A percentile compares a stretch with the other conserved stretches of the same genome.
These are phyloP conservation scores for Phanerotoma sp. DNA, from an alignment of 2,888 invertebrate genomes.

Conservation along the genomic window DNA sequence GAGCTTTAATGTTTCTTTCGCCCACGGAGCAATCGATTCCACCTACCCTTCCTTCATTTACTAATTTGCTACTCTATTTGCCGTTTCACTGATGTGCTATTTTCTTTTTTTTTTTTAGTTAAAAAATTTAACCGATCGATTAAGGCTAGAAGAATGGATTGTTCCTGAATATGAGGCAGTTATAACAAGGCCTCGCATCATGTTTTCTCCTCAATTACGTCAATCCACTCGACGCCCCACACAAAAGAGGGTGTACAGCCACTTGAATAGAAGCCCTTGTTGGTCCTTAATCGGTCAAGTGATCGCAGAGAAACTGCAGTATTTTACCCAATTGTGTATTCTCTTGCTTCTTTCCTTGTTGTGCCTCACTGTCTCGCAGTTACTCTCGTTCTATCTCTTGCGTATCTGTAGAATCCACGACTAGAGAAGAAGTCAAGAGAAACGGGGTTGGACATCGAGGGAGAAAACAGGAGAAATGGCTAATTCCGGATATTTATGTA, in stretches of 20 bases:
- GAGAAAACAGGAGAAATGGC: slow-evolving; percentile 55
- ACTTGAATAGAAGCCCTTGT: slow-evolving; percentile 32
- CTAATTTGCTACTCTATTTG: background rate
- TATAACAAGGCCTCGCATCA: slow-evolving; percentile 44
- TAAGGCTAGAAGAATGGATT: background rate
- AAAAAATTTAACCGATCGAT: background rate
- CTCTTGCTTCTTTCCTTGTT: slow-evolving; percentile 11
- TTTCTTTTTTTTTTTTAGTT: background rate
- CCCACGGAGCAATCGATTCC: background rate
- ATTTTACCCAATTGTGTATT: slow-evolving; percentile 4
- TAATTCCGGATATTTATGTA: slow-evolving; percentile 59
- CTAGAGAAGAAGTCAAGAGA: slow-evolving; percentile 25
- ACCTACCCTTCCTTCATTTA: slow-evolving; percentile 5
- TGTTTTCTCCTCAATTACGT: slow-evolving; percentile 58
- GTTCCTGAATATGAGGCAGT: background rate
- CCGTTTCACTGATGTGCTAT: background rate
- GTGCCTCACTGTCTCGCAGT: slow-evolving; percentile 9
- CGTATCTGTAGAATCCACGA: background rate
- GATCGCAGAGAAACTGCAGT: slow-evolving; percentile 51
- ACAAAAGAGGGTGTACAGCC: slow-evolving; percentile 25
- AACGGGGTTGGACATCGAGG: slow-evolving; percentile 32
- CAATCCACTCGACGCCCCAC: slow-evolving; percentile 54
- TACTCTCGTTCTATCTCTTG: slow-evolving; percentile 7
- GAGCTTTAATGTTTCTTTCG: slow-evolving; percentile 4
- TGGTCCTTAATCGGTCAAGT: slow-evolving; percentile 58